Evolutionary conservation across 2,797 vertebrate genomes (phyloP).

Genomic region (Malacoraja senta): DNA sequence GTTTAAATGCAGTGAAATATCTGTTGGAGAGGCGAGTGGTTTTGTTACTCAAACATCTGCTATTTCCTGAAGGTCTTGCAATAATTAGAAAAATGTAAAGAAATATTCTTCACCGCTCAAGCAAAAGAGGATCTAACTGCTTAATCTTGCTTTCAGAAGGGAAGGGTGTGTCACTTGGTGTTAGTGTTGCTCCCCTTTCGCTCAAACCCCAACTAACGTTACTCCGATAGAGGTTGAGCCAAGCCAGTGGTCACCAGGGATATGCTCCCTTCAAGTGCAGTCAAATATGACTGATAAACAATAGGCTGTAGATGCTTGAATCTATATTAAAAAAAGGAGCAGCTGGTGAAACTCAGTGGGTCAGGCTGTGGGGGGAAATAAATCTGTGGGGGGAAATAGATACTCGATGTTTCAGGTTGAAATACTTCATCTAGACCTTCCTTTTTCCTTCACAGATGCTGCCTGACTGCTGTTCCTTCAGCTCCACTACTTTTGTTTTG

Average conservation of each 20-base stretch:
- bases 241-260: not conserved
- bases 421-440: too few relatives aligned
- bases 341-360: too few relatives aligned
- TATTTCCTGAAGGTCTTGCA: not conserved
- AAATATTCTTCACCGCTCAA: not conserved
- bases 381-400: too few relatives aligned
- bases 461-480: too few relatives aligned
- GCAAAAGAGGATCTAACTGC: slow-evolving; percentile 11
- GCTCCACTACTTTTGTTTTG: too few relatives aligned
- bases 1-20: not conserved
- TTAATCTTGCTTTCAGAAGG: slow-evolving; percentile 5
- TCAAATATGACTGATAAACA: not conserved
- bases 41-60: not conserved
- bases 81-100: not conserved
- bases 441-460: too few relatives aligned
- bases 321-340: too few relatives aligned
- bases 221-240: not conserved
- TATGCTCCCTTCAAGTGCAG: not conserved
- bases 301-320: too few relatives aligned
- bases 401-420: too few relatives aligned
- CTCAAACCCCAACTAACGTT: not conserved
- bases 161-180: not conserved
- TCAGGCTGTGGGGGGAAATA: too few relatives aligned
- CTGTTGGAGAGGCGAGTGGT: not conserved
- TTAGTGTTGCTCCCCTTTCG: not conserved